phyloP scores from a whole-genome alignment of 2,888 invertebrate genomes.

The Nasonia oneida region DNA sequence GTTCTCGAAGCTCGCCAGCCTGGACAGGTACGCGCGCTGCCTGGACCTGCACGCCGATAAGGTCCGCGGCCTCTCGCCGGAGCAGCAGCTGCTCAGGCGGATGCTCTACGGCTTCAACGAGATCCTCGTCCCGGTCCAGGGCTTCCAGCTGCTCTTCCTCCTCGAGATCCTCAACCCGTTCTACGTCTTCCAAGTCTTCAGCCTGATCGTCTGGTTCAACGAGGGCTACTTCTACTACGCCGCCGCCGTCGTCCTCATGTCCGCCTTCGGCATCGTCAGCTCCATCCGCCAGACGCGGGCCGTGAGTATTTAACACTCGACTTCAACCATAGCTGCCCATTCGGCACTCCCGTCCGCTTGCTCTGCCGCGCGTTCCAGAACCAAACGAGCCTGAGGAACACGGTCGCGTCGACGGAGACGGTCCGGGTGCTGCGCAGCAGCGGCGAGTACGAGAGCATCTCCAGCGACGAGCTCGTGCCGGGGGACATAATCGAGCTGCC shows the following conservation, averaged over 20 bases:
- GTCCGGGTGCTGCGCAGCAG: slow-evolving; percentile 80
- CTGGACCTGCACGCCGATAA: slow-evolving; percentile 75
- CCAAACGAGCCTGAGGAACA: slow-evolving; percentile 78
- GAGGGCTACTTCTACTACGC: slow-evolving; percentile 94
- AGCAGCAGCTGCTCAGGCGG: slow-evolving; percentile 84
- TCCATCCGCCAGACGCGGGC: slow-evolving; percentile 89
- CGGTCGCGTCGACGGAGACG: slow-evolving; percentile 79
- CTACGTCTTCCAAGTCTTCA: slow-evolving; percentile 93
- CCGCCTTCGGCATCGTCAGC: slow-evolving; percentile 87
- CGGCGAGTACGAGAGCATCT: slow-evolving; percentile 78
- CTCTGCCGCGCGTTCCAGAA: slow-evolving; percentile 71
- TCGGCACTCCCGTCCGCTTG: no score
- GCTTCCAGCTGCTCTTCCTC: slow-evolving; percentile 84
- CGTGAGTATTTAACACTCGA: slow-evolving; percentile 79
- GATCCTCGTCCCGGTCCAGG: slow-evolving; percentile 87
- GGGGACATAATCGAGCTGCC: slow-evolving; percentile 93
- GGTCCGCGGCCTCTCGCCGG: slow-evolving; percentile 82
- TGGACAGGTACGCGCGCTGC: slow-evolving; percentile 78
- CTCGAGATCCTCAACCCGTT: slow-evolving; percentile 92
- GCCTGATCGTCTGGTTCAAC: slow-evolving; percentile 89
- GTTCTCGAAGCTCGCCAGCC: slow-evolving; percentile 79
- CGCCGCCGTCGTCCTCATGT: slow-evolving; percentile 89
- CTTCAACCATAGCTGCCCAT: no score
- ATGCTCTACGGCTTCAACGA: slow-evolving; percentile 87
- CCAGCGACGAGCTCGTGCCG: slow-evolving; percentile 88